A percentile compares a stretch with the other conserved stretches of the same genome.
Evolutionary conservation across 1,140 invertebrate genomes (phyloP).

Genomic region (Steinernema khuongi): DNA sequence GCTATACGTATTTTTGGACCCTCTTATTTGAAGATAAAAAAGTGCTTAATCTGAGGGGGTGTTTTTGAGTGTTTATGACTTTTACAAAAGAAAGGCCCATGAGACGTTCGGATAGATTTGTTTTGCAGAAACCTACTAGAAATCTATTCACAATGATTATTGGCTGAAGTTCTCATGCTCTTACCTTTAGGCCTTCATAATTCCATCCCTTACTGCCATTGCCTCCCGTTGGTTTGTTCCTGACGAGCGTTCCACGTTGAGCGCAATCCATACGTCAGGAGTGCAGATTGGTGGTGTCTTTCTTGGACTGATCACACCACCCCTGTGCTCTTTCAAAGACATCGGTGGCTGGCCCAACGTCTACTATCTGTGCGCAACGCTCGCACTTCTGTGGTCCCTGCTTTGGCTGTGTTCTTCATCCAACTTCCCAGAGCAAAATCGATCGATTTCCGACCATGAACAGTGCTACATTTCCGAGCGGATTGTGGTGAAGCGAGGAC

Average conservation of each 20-base stretch:
- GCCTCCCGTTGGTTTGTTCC: slow-evolving; percentile 1
- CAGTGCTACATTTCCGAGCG: not conserved
- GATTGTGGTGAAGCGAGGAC: not conserved
- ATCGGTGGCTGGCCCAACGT: not conserved
- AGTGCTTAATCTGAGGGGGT: too few species aligned
- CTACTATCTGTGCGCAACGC: not conserved
- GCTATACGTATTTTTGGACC: too few species aligned
- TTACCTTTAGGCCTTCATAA: not conserved
- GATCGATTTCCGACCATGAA: not conserved
- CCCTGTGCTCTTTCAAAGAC: not conserved
- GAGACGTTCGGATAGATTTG: too few species aligned
- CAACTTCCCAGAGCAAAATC: not conserved
- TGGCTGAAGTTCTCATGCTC: too few species aligned
- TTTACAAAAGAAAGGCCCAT: too few species aligned
- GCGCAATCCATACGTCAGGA: not conserved
- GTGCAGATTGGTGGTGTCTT: not conserved
- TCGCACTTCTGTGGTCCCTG: not conserved
- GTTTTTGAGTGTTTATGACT: too few species aligned
- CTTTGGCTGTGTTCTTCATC: not conserved
- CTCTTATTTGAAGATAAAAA: too few species aligned
- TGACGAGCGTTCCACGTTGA: not conserved
- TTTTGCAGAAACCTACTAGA: too few species aligned
- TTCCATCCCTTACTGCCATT: not conserved
- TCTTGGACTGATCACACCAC: not conserved
- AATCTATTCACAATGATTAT: too few species aligned